phyloP scores from a whole-genome alignment of 2,888 invertebrate genomes.

The Stomorhina lunata region DNA sequence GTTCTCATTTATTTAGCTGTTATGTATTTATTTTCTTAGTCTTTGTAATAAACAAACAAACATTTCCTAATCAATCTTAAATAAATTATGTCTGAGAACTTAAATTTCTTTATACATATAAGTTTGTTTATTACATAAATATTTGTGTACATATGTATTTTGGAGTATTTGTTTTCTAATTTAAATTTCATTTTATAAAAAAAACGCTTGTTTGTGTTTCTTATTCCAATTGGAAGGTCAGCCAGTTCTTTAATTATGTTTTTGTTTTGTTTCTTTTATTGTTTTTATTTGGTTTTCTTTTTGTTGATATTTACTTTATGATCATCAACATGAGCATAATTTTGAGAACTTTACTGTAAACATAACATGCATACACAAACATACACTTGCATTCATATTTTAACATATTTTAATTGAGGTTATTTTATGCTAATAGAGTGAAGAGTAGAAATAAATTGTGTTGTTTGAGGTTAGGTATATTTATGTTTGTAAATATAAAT shows the following conservation, averaged over 20 bases:
- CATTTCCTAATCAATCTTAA: constrained; percentile 3
- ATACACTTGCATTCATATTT: not conserved
- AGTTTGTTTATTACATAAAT: not conserved
- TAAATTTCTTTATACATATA: not conserved
- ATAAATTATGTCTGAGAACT: not conserved
- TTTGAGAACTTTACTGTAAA: not conserved
- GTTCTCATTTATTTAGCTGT: not conserved
- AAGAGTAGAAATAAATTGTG: too few relatives aligned
- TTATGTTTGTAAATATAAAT: too few relatives aligned
- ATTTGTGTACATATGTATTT: not conserved
- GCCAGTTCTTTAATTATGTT: not conserved
- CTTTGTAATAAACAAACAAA: too few relatives aligned
- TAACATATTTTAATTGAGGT: too few relatives aligned
- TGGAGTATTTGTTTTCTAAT: not conserved
- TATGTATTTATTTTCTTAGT: too few relatives aligned
- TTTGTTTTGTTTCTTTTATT: not conserved
- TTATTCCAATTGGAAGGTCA: constrained; percentile 27
- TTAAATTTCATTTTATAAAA: too few relatives aligned
- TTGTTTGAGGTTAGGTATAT: too few relatives aligned
- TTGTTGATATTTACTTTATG: not conserved
- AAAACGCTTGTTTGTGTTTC: too few relatives aligned
- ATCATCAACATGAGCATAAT: not conserved
- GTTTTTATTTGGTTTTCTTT: not conserved
- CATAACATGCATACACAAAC: not conserved
- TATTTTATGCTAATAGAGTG: too few relatives aligned